Base-by-base conservation (phyloP, 2,113 vertebrate species). In the Tachysurus vachellii region DNA sequence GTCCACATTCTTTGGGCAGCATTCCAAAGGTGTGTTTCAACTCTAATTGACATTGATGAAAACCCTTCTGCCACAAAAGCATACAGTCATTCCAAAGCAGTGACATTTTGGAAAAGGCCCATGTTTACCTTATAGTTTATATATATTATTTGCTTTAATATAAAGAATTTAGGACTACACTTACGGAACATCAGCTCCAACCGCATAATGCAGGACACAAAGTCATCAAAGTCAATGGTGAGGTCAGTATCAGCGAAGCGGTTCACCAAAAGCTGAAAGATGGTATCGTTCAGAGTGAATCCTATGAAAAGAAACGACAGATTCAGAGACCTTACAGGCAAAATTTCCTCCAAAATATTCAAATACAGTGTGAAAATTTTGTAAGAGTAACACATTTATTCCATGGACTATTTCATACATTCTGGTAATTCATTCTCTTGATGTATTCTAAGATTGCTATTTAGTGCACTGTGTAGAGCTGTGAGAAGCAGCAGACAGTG, bases 111-210 rank as follows among this genome's bases (percentile, higher is more conserved):
- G 6, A 2, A 8, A 80, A 31, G 28, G 16, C 8, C 53, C 16
- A 36, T 9, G 8, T 80, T 36, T 1, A 8, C 53, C 26, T 19
- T 19, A 56, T 4, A 31, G n/a, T 6, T 2, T 80, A 6, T 26
- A 47, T 50, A 1, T 0, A 3, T 19, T 53, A 16, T 13, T 47
- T 26, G 23, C 14, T 16, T 3, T 9, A 12, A 19, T 19, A 5
- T 14, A 0, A 0, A 54, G 11, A 21, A 36, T 54, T 19, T 12
- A 36, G 64, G 61, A 70, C 13, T 31, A 4, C 17, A 93, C 97
- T 96, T 93, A 98, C 97, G 95, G 94, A 98, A 98, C 90, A 99
- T 94, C 59, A 90, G 94, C 94, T 99, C 97, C 93, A 98, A 92
- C 21, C 95, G 92, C 88, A 97, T 95, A 92, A 98, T 88, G 54